Evolutionary conservation across 2,797 vertebrate genomes (phyloP).

Genomic region (Psittacula derbiana): DNA sequence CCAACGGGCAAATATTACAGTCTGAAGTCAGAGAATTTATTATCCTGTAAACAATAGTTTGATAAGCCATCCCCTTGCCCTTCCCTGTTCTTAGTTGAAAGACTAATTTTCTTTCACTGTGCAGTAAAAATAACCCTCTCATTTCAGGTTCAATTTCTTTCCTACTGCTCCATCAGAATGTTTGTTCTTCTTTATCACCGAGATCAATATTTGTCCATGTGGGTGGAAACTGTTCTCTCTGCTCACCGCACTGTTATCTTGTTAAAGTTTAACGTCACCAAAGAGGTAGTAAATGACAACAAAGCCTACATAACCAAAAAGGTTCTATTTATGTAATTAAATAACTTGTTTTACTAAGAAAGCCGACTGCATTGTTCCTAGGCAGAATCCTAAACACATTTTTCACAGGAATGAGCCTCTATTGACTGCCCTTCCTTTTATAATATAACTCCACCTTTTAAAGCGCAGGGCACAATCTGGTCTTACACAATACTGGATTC

Average conservation of each 20-base stretch:
- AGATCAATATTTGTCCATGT: conserved; percentile 54
- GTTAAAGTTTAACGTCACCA: conserved; percentile 60
- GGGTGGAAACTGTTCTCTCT: conserved; percentile 31
- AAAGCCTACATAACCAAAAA: background rate
- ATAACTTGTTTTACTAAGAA: background rate
- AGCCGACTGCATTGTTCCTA: background rate
- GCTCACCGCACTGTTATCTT: background rate
- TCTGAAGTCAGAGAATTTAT: conserved; percentile 53
- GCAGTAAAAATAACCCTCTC: conserved; percentile 30
- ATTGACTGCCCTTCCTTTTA: background rate
- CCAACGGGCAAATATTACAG: background rate
- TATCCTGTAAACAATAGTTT: conserved; percentile 7
- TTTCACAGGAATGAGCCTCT: background rate
- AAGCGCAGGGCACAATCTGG: background rate
- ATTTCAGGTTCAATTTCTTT: background rate
- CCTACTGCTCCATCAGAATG: conserved; percentile 16
- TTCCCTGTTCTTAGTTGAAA: conserved; percentile 57
- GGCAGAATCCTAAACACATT: background rate
- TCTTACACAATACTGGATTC: background rate
- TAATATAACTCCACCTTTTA: background rate
- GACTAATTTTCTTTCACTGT: conserved; percentile 44
- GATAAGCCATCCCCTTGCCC: conserved; percentile 49
- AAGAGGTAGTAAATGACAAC: conserved; percentile 28
- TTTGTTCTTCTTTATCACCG: conserved; percentile 55
- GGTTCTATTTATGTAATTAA: conserved; percentile 26